Conservation (phyloP, 2,797 vertebrate species). For the Rhynchotus rufescens region DNA sequence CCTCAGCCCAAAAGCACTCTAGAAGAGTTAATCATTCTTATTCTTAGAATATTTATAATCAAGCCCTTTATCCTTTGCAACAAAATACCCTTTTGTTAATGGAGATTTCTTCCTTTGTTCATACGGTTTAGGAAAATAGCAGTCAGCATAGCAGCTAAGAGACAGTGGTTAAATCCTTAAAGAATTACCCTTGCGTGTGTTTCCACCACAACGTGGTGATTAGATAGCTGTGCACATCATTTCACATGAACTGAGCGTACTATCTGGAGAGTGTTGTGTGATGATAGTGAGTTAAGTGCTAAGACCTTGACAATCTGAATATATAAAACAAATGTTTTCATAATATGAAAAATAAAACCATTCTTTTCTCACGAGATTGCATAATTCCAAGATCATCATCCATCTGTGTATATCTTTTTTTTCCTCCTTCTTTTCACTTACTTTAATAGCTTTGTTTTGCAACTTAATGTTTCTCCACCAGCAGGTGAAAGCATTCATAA, state of each 20-base stretch:
- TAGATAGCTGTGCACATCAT: constrained; percentile 30
- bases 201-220: constrained; percentile 49
- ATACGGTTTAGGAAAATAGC: background rate
- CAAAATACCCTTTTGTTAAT: constrained; percentile 24
- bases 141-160: background rate
- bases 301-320: constrained; percentile 67
- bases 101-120: constrained; percentile 36
- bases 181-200: constrained; percentile 17
- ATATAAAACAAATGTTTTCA: constrained; percentile 78
- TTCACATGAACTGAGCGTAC: background rate
- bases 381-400: constrained; percentile 77
- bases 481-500: constrained; percentile 88
- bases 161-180: background rate
- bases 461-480: constrained; percentile 83
- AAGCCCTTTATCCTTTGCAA: background rate
- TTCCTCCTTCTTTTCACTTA: constrained; percentile 78
- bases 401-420: constrained; percentile 81
- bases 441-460: constrained; percentile 84
- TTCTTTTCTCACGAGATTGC: constrained; percentile 69
- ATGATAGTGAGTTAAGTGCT: constrained; percentile 57
- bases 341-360: constrained; percentile 73
- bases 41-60: constrained; percentile 42
- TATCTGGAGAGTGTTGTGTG: background rate
- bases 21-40: background rate
- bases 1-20: constrained; percentile 13